A percentile compares a stretch with the other conserved stretches of the same genome.
Evolutionary conservation across 2,797 vertebrate species (phyloP).

Genomic region (Pteronotus mesoamericanus): DNA sequence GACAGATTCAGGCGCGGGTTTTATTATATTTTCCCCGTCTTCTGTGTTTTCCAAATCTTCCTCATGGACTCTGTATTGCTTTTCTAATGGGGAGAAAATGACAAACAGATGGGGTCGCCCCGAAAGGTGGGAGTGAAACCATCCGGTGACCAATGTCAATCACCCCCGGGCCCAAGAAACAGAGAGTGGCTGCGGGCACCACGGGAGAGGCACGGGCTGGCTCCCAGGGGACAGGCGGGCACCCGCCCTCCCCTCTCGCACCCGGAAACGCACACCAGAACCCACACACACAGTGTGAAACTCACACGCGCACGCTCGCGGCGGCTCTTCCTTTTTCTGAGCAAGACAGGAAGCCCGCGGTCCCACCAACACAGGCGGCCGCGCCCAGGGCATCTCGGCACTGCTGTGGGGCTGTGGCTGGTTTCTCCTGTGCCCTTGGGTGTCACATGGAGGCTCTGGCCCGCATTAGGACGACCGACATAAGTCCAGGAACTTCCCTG

Average conservation of each 20-base stretch:
- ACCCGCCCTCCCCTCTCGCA: not conserved
- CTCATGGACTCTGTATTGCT: slow-evolving; percentile 45
- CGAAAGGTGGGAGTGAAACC: slow-evolving; percentile 4
- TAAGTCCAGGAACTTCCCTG: not conserved
- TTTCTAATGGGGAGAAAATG: slow-evolving; percentile 51
- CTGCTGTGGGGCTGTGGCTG: not conserved
- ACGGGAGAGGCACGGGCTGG: not conserved
- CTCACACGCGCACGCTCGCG: not conserved
- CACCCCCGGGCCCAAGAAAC: slow-evolving; percentile 11
- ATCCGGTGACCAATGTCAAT: slow-evolving; percentile 41
- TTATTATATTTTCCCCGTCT: slow-evolving; percentile 42
- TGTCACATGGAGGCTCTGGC: not conserved
- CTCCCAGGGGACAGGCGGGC: not conserved
- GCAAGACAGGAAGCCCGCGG: slow-evolving; percentile 5
- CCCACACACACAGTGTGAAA: not conserved
- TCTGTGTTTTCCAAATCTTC: slow-evolving; percentile 45
- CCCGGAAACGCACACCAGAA: not conserved
- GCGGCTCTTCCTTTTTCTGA: slow-evolving; percentile 47
- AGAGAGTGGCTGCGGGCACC: not conserved
- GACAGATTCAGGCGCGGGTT: slow-evolving; percentile 17
- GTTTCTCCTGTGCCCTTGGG: not conserved
- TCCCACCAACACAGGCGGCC: not conserved
- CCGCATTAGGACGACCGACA: not conserved
- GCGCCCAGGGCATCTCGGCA: not conserved
- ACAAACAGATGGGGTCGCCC: slow-evolving; percentile 31